Evolutionary conservation across 2,797 vertebrate genomes (phyloP), one percentile per base, ranked within the genome.

Genomic region (Syndactyla subalaris): DNA sequence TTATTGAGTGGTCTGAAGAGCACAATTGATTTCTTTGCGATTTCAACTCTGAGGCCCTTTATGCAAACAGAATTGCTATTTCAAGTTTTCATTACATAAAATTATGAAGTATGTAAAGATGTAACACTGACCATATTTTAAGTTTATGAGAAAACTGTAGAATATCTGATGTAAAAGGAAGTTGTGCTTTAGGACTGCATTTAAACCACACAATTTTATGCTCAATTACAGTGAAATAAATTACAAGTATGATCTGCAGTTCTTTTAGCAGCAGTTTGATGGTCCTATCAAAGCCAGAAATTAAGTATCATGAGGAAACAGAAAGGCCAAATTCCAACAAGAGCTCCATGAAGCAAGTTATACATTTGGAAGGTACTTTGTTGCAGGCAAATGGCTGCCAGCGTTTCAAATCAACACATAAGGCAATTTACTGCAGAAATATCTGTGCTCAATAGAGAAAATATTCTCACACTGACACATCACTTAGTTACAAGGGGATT

Each of bases 1-100:
- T 92, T 97, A 97, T 48, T 78, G 93, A 95, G 94, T 93, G 74
- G 84, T 84, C 63, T 92, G 52, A 86, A 86, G 55, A 97, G 89
- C 26, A 63, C 34, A 15, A 93, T 96, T 92, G 95, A 97, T 96
- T 92, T 92, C 73, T 57, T 71, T 14, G 59, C 67, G 67, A 41
- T 91, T 94, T 68, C 75, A 75, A 74, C 49, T 65, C 83, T 58
- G 46, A 63, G 34, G 70, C 38, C 63, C 80, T 93, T 94, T 48
- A 76, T 41, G 43, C 34, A 76, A 92, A 84, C 46, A 88, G 82
- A 85, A 76, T 18, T 76, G 34, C 52, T 82, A 45, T 66, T 92
- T 82, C 29, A 89, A 30, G 70, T 67, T 80, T 76, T 86, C 55
- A 70, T 63, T 81, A 61, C 22, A 43, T 43, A 93, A 93, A 93